Evolutionary conservation across 2,113 vertebrate genomes (phyloP), one percentile per base, ranked within the genome.

Genomic region (Poeciliopsis retropinna): DNA sequence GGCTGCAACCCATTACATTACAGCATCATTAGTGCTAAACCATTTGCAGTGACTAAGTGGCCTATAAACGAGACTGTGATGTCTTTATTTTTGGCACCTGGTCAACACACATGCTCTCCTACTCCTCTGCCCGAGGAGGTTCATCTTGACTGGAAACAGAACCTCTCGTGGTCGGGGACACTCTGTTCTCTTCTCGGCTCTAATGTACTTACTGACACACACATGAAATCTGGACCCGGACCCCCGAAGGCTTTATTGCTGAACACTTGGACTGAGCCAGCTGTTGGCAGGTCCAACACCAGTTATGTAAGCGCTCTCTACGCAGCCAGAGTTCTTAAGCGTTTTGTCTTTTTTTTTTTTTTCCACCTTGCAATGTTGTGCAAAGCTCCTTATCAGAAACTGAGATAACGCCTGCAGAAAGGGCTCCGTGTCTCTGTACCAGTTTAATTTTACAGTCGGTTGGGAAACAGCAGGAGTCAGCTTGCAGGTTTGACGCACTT

Each of bases 321-420:
- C 72, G 76, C 32, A 12, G 47, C 80, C 64, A 47, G 44, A 67
- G 70, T 75, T 54, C 69, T 69, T 44, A 44, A 4, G 15, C 4
- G 9, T 34, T 34, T 31, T 31, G 30, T 31, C 30, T 31, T 31
- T 34, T 34, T 34, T 34, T 10, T 34, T 17, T 47, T 47, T 72
- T 70, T 72, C 39, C 82, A 69, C 83, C 68, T 80, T 64, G 63
- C 73, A 81, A 80, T 31, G 61, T 82, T 84, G 85, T 31, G 79
- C 73, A 39, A 78, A 83, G 78, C 76, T 79, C 68, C 86, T 90
- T 86, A 85, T 91, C 88, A 31, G 67, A 79, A 70, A 76, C 67
- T 54, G 70, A 89, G 88, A 91, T 90, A 88, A 85, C 83, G 85
- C 86, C 89, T 88, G 87, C 78, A 79, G 72, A 80, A 41, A 85